Percentiles rank a stretch among this genome's conserved stretches.
Evolutionary conservation across 2,797 vertebrate species (phyloP).

Genomic region (Hoplostethus mediterraneus): DNA sequence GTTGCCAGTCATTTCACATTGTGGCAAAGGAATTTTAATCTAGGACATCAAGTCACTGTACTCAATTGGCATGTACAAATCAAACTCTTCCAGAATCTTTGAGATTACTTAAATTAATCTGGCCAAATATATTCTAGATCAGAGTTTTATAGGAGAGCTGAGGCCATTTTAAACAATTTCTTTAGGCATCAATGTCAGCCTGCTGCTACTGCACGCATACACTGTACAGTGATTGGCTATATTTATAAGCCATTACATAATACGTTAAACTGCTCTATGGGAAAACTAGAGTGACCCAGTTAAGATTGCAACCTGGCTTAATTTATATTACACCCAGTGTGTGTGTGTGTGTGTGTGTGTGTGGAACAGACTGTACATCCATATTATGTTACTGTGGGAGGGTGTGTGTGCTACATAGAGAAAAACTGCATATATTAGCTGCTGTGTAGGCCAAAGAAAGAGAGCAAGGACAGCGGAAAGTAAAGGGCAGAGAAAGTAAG

Average conservation of each 20-base stretch:
- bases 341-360: not conserved
- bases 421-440: constrained; percentile 8
- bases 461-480: not conserved
- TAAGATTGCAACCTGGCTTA: constrained; percentile 65
- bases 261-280: constrained; percentile 70
- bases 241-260: constrained; percentile 78
- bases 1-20: not conserved
- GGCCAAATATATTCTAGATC: constrained; percentile 13
- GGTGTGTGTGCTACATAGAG: constrained; percentile 3
- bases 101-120: constrained; percentile 25
- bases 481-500: not conserved
- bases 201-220: constrained; percentile 36
- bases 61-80: not conserved
- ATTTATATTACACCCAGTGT: constrained; percentile 45
- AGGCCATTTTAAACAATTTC: constrained; percentile 47
- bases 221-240: constrained; percentile 65
- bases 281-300: constrained; percentile 72
- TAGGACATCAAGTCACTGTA: no score
- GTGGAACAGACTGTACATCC: not conserved
- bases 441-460: not conserved
- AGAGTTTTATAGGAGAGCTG: constrained; percentile 35
- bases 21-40: not conserved
- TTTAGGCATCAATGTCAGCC: constrained; percentile 38
- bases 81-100: constrained; percentile 1
- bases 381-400: not conserved